Evolutionary conservation across 2,113 vertebrate species (phyloP).

Genomic region (Jaculus jaculus): DNA sequence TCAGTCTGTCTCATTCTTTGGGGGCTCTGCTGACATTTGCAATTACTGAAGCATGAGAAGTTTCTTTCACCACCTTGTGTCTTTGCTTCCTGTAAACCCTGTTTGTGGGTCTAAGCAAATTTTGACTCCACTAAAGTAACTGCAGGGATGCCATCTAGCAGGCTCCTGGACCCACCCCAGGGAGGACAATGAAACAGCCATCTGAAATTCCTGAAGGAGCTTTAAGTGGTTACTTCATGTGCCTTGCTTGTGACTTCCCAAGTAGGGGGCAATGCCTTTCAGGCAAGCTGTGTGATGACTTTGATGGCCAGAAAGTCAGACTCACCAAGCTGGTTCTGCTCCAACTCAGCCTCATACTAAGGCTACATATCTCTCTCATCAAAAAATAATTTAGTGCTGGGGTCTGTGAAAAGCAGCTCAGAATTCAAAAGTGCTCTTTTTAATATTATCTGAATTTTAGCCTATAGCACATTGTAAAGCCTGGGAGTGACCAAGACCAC

Average conservation of each 20-base stretch:
- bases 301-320: background rate
- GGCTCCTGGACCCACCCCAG: background rate
- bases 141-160: background rate
- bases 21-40: background rate
- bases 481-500: too few relatives aligned
- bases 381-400: background rate
- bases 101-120: background rate
- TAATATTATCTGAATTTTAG: background rate
- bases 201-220: conserved; percentile 24
- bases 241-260: background rate
- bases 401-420: background rate
- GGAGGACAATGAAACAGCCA: background rate
- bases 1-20: background rate
- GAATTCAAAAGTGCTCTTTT: conserved; percentile 43
- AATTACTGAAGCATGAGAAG: background rate
- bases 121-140: background rate
- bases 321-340: background rate
- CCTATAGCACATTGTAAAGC: background rate
- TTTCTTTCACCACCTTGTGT: background rate
- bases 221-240: background rate
- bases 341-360: background rate
- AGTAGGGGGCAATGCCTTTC: background rate
- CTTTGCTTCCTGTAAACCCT: background rate
- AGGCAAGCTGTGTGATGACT: fast-evolving
- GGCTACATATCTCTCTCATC: background rate